Conservation (phyloP, 2,797 vertebrate genomes). For the Sebastes reedi region DNA sequence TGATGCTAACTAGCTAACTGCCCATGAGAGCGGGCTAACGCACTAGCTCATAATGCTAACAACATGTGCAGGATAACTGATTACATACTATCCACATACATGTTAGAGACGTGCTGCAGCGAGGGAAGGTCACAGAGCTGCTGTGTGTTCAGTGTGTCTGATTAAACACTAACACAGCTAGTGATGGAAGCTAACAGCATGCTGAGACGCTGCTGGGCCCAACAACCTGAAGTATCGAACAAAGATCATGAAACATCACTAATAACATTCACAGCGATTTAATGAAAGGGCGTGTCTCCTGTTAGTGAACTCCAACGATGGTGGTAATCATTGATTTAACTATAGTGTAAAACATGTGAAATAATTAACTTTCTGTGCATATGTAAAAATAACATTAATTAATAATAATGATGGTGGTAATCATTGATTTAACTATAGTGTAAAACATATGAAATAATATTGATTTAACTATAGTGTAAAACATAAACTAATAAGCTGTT, state of each 20-base stretch:
- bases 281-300: neutral
- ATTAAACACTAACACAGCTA: neutral
- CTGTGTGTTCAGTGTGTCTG: neutral
- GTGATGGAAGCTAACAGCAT: neutral
- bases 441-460: too few species aligned
- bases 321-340: too few species aligned
- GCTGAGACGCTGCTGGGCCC: neutral
- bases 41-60: neutral
- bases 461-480: too few species aligned
- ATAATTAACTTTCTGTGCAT: too few species aligned
- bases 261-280: neutral
- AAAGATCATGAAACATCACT: neutral
- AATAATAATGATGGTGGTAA: too few species aligned
- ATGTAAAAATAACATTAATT: too few species aligned
- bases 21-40: constrained; percentile 12
- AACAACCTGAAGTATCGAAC: neutral
- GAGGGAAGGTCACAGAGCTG: neutral
- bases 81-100: neutral
- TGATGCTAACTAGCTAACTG: too few species aligned
- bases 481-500: too few species aligned
- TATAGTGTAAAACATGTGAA: neutral
- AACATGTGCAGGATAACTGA: neutral
- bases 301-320: neutral
- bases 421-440: too few species aligned
- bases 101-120: too few species aligned